Conservation (phyloP, 2,113 vertebrate genomes). For the Podocnemis expansa region DNA sequence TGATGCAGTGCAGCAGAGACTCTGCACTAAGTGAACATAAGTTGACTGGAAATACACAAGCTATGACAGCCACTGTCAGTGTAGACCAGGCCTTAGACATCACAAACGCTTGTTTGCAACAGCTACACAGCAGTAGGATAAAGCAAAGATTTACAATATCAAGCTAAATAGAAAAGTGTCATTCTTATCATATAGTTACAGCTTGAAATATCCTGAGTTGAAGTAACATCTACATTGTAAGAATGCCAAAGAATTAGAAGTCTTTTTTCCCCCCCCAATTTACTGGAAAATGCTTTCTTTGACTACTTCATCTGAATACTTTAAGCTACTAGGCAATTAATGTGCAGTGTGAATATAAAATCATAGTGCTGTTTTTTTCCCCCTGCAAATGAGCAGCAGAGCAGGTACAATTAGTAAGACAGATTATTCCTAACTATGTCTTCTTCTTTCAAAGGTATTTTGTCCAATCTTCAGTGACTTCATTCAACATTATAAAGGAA, state of each 20-base stretch:
- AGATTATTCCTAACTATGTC: neutral
- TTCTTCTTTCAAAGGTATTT: neutral
- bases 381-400: neutral
- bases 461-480: neutral
- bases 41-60: no score
- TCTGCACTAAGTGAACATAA: no score
- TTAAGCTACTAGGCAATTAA: neutral
- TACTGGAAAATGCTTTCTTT: neutral
- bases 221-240: neutral
- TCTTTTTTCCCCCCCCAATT: neutral
- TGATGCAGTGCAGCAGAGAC: no score
- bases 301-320: neutral
- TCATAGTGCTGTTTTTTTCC: neutral
- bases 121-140: rapidly evolving
- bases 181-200: neutral
- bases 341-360: neutral
- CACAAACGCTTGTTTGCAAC: neutral
- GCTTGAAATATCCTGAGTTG: neutral
- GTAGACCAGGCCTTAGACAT: neutral
- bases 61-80: no score
- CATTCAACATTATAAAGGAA: neutral
- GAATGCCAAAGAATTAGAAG: neutral
- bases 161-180: neutral
- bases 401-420: neutral
- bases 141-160: neutral